Percentiles rank a stretch among this genome's conserved stretches.
phyloP scores from a whole-genome alignment of 2,888 invertebrate genomes.

The Melipona beecheii region DNA sequence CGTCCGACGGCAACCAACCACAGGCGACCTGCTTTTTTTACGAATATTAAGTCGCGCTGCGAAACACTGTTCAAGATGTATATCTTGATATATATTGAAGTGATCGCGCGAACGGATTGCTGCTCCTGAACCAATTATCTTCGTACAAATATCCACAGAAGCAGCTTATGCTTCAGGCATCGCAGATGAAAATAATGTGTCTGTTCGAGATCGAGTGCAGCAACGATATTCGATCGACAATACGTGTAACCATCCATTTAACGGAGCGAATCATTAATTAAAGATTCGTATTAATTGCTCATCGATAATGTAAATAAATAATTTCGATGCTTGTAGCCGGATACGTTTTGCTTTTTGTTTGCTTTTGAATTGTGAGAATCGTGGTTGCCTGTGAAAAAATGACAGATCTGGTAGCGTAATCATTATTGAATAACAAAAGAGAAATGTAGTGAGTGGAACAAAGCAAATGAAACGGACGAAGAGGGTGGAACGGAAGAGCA shows the following conservation, averaged over 20 bases:
- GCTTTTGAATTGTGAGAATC: background rate
- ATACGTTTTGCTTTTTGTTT: background rate
- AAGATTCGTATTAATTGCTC: background rate
- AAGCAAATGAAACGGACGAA: constrained; percentile 39
- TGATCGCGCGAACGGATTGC: constrained; percentile 66
- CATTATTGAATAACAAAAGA: constrained; percentile 21
- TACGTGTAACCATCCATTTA: constrained; percentile 15
- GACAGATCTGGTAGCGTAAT: background rate
- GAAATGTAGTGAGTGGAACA: constrained; percentile 39
- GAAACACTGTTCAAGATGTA: constrained; percentile 54
- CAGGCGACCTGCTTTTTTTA: constrained; percentile 54
- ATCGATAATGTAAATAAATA: background rate
- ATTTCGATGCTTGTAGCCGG: background rate
- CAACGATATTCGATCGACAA: constrained; percentile 37
- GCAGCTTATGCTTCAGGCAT: constrained; percentile 53
- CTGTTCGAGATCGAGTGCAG: constrained; percentile 31
- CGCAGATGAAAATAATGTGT: constrained; percentile 60
- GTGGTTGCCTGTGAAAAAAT: background rate
- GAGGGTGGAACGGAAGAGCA: constrained; percentile 43
- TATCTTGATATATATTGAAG: constrained; percentile 58
- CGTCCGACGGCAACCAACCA: constrained; percentile 39
- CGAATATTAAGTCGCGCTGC: constrained; percentile 67
- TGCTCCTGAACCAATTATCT: constrained; percentile 69
- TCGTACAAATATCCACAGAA: constrained; percentile 63
- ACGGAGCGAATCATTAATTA: constrained; percentile 33